These are phyloP conservation scores for Procambarus virginalis DNA, from an alignment of 1,140 invertebrate genomes.

Conservation along the genomic window DNA sequence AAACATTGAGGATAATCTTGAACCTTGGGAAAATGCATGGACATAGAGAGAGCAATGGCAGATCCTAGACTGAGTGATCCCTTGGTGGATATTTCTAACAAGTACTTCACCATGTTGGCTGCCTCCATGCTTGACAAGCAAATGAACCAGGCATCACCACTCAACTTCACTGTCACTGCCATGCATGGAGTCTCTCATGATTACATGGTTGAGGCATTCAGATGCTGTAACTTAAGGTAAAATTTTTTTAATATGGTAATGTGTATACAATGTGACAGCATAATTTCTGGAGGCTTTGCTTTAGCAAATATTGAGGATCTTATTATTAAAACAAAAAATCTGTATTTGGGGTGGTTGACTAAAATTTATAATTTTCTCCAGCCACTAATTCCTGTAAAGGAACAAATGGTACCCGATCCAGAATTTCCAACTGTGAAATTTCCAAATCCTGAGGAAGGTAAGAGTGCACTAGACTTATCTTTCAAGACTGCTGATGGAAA, in stretches of 20 bases:
- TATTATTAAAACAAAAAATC: too few relatives aligned
- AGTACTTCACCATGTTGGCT: slow-evolving; percentile 81
- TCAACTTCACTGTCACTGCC: slow-evolving; percentile 92
- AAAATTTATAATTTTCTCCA: slow-evolving; percentile 70
- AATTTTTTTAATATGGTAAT: background rate
- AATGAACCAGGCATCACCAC: slow-evolving; percentile 78
- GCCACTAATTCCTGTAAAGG: slow-evolving; percentile 84
- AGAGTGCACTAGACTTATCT: slow-evolving; percentile 89
- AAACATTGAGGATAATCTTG: slow-evolving; percentile 84
- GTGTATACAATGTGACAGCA: background rate
- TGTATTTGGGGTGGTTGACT: background rate
- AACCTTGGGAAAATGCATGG: slow-evolving; percentile 83
- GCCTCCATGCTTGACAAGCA: slow-evolving; percentile 73
- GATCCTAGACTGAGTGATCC: slow-evolving; percentile 75
- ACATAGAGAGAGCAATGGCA: slow-evolving; percentile 74
- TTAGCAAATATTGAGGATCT: too few relatives aligned
- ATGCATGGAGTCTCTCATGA: slow-evolving; percentile 97
- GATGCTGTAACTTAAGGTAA: slow-evolving; percentile 82
- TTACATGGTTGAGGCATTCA: slow-evolving; percentile 86
- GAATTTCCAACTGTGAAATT: slow-evolving; percentile 97
- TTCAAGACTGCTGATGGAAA: slow-evolving; percentile 87
- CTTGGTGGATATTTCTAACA: slow-evolving; percentile 77
- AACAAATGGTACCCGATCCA: slow-evolving; percentile 93
- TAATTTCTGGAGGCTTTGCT: too few relatives aligned
- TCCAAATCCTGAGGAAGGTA: slow-evolving; percentile 98